Evolutionary conservation across 2,888 invertebrate species (phyloP), one percentile per base, ranked within the genome.

Genomic region (Pterobdella sp.): DNA sequence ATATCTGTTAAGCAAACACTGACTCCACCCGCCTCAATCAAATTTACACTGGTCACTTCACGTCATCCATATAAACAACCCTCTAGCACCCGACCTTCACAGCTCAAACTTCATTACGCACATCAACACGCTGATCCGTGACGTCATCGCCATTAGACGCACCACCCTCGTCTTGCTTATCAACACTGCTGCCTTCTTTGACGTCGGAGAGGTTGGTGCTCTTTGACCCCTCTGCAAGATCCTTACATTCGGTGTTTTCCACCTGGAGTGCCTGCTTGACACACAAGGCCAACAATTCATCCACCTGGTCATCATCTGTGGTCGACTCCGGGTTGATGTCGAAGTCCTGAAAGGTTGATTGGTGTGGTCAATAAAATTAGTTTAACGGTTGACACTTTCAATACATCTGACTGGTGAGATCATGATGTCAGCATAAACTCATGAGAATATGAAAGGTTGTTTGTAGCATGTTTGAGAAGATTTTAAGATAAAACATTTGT

Each of bases 291-390:
- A 82, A 75, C 36, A 82, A 79, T 73, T 82, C 81, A 73, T 82
- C 82, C 31, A 82, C 82, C 73, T 82, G 82, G 71, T 82, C 82
- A 3, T 81, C 80, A 73, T 81, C 81, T 56, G 80, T 79, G 63
- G 74, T 72, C 49, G 68, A 76, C 52, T 82, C 82, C 32, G 81
- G 81, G 74, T 82, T 82, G 74, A 82, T 82, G 76, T 82, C 82
- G 78, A 82, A 81, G 73, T 82, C 82, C 82, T 82, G 79, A 1
- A 1, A 32, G 14, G 60, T 18, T 14, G 18, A 52, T 18, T 52
- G 18, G 22, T 52, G 22, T 52, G 14, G 18, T 14, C 52, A 52
- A 52, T 22, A 52, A 14, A 52, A 52, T 18, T 14, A 22, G 34
- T 66, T n/a, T 32, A 32, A 66, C 34, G 35, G 34, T 66, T 29